Percentiles rank a stretch among this genome's conserved stretches.
These are phyloP conservation scores for Rotaria macrura DNA, from an alignment of 2,888 invertebrate genomes.

Conservation along the genomic window DNA sequence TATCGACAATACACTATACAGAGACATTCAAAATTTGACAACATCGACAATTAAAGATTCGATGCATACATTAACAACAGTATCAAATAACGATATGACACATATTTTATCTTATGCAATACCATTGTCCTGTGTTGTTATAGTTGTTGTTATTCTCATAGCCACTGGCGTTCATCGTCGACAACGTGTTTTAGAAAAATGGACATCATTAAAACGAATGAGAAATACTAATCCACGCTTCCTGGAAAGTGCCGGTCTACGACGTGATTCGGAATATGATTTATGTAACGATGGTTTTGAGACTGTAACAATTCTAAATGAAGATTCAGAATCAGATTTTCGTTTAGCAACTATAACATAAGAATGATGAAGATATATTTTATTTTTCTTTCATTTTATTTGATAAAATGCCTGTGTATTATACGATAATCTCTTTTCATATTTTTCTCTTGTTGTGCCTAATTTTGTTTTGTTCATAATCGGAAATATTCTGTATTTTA, in stretches of 20 bases:
- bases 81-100: neutral
- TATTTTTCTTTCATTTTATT: neutral
- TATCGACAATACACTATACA: neutral
- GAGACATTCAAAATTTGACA: neutral
- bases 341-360: neutral
- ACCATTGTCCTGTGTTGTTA: neutral
- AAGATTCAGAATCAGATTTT: neutral
- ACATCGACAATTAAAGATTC: neutral
- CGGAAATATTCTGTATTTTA: neutral
- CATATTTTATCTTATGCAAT: neutral
- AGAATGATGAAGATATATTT: neutral
- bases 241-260: neutral
- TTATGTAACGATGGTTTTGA: neutral
- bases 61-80: neutral
- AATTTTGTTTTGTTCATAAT: neutral
- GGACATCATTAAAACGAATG: slow-evolving; percentile 8
- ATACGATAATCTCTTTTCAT: neutral
- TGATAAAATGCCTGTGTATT: neutral
- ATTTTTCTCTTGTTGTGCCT: neutral
- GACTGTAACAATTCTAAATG: neutral
- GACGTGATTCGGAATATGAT: neutral
- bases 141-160: neutral
- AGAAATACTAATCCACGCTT: neutral
- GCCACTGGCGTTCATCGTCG: neutral
- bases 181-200: neutral